These are phyloP conservation scores for Coleophora deauratella DNA, from an alignment of 2,888 invertebrate genomes.

Conservation along the genomic window DNA sequence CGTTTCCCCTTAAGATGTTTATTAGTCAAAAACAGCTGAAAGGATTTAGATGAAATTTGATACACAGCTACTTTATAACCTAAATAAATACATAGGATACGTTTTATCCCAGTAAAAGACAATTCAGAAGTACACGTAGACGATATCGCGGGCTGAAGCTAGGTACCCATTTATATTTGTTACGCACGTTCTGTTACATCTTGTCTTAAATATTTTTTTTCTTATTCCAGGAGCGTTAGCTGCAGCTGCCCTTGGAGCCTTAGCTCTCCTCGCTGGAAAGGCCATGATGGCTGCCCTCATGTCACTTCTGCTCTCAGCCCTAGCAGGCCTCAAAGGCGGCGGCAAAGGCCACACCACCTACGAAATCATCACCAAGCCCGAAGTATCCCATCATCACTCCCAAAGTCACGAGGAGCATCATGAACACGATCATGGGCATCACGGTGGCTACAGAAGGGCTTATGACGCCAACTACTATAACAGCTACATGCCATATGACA, in stretches of 20 bases:
- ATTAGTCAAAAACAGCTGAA: too few relatives aligned
- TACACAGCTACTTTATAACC: too few relatives aligned
- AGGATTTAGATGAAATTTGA: too few relatives aligned
- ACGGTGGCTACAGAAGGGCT: conserved; percentile 71
- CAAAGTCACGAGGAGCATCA: conserved; percentile 81
- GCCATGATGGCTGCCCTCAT: conserved; percentile 87
- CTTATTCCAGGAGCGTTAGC: conserved; percentile 75
- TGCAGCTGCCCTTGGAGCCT: conserved; percentile 81
- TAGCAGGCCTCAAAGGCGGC: conserved; percentile 83
- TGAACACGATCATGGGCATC: conserved; percentile 67
- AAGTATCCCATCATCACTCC: conserved; percentile 80
- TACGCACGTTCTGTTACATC: too few relatives aligned
- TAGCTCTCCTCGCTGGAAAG: conserved; percentile 87
- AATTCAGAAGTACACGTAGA: too few relatives aligned
- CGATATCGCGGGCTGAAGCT: too few relatives aligned
- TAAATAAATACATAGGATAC: too few relatives aligned
- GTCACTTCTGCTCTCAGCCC: conserved; percentile 83
- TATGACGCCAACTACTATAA: conserved; percentile 64
- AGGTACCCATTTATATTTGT: too few relatives aligned
- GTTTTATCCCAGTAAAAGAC: too few relatives aligned
- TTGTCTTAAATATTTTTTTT: not conserved
- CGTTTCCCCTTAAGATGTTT: too few relatives aligned
- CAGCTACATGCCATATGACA: conserved; percentile 60
- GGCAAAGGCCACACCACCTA: conserved; percentile 84
- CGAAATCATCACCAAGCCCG: conserved; percentile 88